A percentile compares a stretch with the other conserved stretches of the same genome.
phyloP scores from a whole-genome alignment of 1,140 invertebrate genomes.

The honey bee (Apis mellifera) region Amel_HAv3.1 CM009934.2:1968501-1969000 shows the following conservation, averaged over 20 bases:
- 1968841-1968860: background rate
- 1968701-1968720: background rate
- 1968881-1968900: too few species aligned
- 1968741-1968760: conserved; percentile 12
- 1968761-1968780: too few species aligned
- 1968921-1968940: background rate
- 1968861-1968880: background rate
- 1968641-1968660: conserved; percentile 11
- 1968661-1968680: background rate
- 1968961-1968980: too few species aligned
- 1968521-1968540: too few species aligned
- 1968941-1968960: background rate
- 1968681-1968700: background rate
- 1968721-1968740: conserved; percentile 3
- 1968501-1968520: too few species aligned
- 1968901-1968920: too few species aligned
- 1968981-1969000: too few species aligned
- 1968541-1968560: too few species aligned
- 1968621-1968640: background rate
- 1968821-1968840: too few species aligned
- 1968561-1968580: background rate
- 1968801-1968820: background rate
- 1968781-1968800: background rate
- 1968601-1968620: background rate
- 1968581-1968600: background rate